Evolutionary conservation across 2,113 vertebrate species (phyloP), one percentile per base, ranked within the genome.

Genomic region (Numida meleagris): DNA sequence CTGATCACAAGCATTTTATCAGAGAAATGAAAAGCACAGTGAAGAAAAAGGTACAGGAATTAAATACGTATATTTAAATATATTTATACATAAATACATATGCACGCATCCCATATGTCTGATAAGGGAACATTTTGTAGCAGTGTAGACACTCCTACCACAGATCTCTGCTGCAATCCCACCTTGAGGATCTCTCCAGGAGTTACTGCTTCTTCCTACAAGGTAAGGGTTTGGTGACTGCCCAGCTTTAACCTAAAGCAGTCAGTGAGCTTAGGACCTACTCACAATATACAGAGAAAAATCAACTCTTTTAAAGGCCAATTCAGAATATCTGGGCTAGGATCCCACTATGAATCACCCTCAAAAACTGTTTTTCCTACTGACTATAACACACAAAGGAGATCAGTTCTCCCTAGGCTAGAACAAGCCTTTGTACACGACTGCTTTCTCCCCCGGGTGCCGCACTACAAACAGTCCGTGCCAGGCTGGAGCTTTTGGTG

Each of bases 101-200:
- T 1, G 2, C 1, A 34, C 4, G 31, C 21, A 59, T 33, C 20
- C 45, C 27, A 23, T 4, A 65, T 14, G 42, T 0, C 73, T 24
- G 34, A 77, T 75, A 6, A 70, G 31, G 45, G 36, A 83, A 45
- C 31, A 80, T 40, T 68, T 86, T 58, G 24, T 25, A 66, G 21
- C 50, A 62, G 10, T 20, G 4, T 15, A 50, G 33, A 25, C 13
- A 55, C 33, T 42, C 45, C 46, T 12, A 61, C 16, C 33, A 34
- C 3, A 73, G 34, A 18, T 63, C 25, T 61, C 68, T 70, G 48
- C 20, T n/a, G 5, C n/a, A 53, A 70, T 59, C 18, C 20, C 46
- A 72, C 20, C 13, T 38, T 40, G 40, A 78, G 12, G 2, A 6
- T 3, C 5, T 14, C 12, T 67, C 51, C 23, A 63, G 31, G 13